These are phyloP conservation scores for Pseudochirops cupreus DNA, from an alignment of 2,797 vertebrate genomes.

Conservation along the genomic window DNA sequence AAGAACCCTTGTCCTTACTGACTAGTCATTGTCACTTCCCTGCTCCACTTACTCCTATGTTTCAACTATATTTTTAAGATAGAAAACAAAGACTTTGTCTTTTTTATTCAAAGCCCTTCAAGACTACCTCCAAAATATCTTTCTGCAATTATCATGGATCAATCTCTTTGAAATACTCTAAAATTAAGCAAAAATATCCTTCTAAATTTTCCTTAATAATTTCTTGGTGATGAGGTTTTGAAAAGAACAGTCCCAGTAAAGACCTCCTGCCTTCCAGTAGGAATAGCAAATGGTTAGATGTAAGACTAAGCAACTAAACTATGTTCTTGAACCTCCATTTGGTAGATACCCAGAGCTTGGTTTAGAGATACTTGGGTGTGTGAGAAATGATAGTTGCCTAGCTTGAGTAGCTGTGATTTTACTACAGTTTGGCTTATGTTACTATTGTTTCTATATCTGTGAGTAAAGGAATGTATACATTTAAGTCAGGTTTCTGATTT, in stretches of 20 bases:
- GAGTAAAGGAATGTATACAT: neutral
- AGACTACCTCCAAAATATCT: neutral
- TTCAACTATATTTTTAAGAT: neutral
- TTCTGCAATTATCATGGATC: neutral
- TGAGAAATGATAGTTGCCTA: neutral
- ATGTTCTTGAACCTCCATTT: neutral
- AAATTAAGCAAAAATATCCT: neutral
- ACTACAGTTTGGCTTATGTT: neutral
- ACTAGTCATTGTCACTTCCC: neutral
- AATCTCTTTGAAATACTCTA: neutral
- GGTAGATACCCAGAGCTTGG: neutral
- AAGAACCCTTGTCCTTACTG: neutral
- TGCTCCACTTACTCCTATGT: neutral
- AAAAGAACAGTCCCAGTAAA: neutral
- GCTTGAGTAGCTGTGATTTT: neutral
- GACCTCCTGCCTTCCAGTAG: neutral
- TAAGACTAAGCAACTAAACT: neutral
- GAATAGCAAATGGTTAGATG: neutral
- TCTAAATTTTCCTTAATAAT: neutral
- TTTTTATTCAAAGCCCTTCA: neutral
- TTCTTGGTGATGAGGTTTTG: neutral
- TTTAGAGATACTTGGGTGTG: neutral
- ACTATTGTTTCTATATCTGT: neutral
- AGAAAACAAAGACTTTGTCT: neutral
- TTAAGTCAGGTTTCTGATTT: neutral